Conservation (phyloP, 2,113 vertebrate species). For the Bujurquina vittata region DNA sequence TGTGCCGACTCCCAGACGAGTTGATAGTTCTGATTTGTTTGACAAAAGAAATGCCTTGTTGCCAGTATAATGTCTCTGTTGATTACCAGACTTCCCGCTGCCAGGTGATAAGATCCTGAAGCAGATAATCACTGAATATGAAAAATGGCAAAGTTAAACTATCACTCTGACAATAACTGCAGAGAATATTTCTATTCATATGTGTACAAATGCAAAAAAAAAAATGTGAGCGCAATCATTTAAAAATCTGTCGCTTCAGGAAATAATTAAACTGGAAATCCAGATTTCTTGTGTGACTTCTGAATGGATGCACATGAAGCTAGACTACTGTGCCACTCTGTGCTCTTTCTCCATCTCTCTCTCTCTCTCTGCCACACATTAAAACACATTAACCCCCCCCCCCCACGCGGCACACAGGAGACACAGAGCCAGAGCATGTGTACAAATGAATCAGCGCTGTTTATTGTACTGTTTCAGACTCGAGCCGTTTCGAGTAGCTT, state of each 20-base stretch:
- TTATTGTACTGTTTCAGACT: conserved; percentile 68
- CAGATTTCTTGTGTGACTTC: conserved; percentile 26
- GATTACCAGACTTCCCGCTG: conserved; percentile 40
- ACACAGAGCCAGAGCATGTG: conserved; percentile 38
- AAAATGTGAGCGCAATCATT: conserved; percentile 54
- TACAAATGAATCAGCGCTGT: conserved; percentile 66
- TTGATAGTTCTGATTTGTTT: conserved; percentile 59
- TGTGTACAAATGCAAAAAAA: conserved; percentile 43
- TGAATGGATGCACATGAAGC: conserved; percentile 38
- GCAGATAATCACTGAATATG: conserved; percentile 50
- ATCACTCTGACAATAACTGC: conserved; percentile 33
- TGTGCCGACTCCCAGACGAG: conserved; percentile 64
- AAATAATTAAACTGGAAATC: conserved; percentile 57
- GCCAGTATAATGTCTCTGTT: conserved; percentile 49
- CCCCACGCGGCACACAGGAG: neutral
- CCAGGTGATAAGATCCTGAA: conserved; percentile 66
- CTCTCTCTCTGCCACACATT: conserved; percentile 46
- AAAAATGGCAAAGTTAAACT: conserved; percentile 34
- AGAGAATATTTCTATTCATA: conserved; percentile 38
- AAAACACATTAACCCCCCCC: conserved; percentile 45
- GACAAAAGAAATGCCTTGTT: conserved; percentile 67
- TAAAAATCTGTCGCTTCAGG: conserved; percentile 50
- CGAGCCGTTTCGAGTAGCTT: conserved; percentile 65
- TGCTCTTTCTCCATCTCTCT: conserved; percentile 32
- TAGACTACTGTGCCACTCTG: conserved; percentile 16